These are phyloP conservation scores for Morinoia aosen DNA, from an alignment of 2,888 invertebrate genomes.

Conservation along the genomic window DNA sequence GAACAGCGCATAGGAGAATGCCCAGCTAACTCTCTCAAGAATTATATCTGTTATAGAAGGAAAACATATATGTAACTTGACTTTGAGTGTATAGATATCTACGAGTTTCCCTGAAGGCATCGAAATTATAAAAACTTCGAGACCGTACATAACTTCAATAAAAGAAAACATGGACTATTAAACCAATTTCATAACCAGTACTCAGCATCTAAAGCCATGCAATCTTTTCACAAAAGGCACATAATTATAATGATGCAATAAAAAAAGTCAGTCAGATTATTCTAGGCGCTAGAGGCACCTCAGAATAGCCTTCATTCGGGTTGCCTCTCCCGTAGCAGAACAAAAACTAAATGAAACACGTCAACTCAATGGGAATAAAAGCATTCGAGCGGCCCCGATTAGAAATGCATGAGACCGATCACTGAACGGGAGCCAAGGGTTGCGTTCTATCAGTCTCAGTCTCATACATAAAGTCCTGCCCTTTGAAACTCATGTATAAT, in stretches of 20 bases:
- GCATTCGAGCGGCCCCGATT: not conserved
- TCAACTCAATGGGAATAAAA: no score
- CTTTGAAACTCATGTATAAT: conserved; percentile 4
- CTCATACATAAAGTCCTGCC: not conserved
- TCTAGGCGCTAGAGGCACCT: not conserved
- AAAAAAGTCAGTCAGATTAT: not conserved
- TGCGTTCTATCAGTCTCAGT: not conserved
- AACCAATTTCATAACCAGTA: no score
- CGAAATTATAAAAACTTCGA: not conserved
- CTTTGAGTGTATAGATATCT: not conserved
- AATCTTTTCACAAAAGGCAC: no score
- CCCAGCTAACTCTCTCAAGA: not conserved
- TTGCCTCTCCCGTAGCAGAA: not conserved
- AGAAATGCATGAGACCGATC: not conserved
- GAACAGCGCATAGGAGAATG: not conserved
- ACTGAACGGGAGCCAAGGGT: not conserved
- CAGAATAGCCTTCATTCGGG: not conserved
- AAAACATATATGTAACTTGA: not conserved
- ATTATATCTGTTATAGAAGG: not conserved
- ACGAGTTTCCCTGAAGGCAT: not conserved
- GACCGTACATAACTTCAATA: not conserved
- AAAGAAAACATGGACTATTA: not conserved
- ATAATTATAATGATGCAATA: not conserved
- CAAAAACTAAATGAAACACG: not conserved
- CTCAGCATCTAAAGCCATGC: no score